Base-by-base conservation (phyloP, 2,113 vertebrate genomes). In the Podarcis raffonei region DNA sequence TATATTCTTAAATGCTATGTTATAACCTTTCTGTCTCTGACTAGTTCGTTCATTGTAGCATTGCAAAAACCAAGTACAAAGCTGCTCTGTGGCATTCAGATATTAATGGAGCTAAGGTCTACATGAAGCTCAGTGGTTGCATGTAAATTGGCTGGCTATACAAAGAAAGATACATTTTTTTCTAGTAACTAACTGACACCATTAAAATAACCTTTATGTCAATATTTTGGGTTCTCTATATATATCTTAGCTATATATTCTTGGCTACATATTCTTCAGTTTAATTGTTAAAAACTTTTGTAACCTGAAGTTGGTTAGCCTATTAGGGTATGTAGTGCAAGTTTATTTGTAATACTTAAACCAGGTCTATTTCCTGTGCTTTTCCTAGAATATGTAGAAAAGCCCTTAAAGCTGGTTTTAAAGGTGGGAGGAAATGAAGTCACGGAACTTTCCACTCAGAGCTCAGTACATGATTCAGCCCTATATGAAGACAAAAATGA, bases 391-490 rank as follows among this genome's bases (percentile, higher is more conserved):
- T 97, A 97, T 0, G 97, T 97, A 0, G 97, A 99, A 87, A 98
- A 99, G 65, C 99, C 99, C 0, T 94, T 99, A 93, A 99, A 99
- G 93, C 96, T 99, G 84, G 99, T 99, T 74, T 92, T 99, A n/a
- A 99, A 99, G 89, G 99, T 99, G 18, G 99, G 98, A 11, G 99
- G 99, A 1, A 99, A 95, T 62, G 99, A 99, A 76, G 98, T 99
- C 81, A 98, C 98, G 2, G 97, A 98, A 48, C 96, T 98, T 20
- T 98, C 98, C 23, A 98, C 99, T 8, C 98, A 98, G 69, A 98
- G 97, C 78, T 96, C 98, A 0, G 98, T 97, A 2, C 97, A 97
- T 2, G 98, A 98, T 83, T 95, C 97, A 0, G 96, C 96, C 48
- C 94, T 96, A 3, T 97, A 96, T 18, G 97, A 97, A 13, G 96